Conservation (phyloP, 2,113 vertebrate species). For the Neolamprologus sp. region DNA sequence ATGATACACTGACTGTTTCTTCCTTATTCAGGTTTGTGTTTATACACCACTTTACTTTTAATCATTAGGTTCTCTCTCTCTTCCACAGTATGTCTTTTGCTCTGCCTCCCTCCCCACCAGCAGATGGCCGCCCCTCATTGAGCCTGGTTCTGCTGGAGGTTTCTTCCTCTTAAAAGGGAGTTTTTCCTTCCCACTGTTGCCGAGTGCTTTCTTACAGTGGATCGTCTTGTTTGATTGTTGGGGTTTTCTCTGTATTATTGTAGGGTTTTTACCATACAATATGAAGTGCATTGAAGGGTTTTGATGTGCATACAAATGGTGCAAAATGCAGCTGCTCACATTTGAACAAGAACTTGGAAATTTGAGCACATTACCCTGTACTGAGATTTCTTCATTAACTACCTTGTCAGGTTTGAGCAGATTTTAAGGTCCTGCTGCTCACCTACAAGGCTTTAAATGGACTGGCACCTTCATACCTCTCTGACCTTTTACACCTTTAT, state of each 20-base stretch:
- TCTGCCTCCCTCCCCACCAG: background rate
- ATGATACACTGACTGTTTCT: background rate
- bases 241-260: background rate
- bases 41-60: background rate
- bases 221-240: background rate
- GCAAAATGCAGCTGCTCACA: background rate
- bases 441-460: background rate
- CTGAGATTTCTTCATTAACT: background rate
- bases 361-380: background rate
- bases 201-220: background rate
- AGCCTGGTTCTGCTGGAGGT: background rate
- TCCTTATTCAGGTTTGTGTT: background rate
- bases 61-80: background rate
- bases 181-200: background rate
- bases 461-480: background rate
- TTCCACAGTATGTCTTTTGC: background rate
- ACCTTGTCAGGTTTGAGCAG: background rate
- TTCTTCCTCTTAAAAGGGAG: background rate
- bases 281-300: background rate
- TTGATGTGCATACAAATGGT: background rate
- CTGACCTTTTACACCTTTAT: background rate
- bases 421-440: background rate
- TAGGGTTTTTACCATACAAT: rapidly evolving
- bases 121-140: background rate
- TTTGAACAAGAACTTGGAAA: background rate